Base-by-base conservation (phyloP, 2,797 vertebrate genomes). In the Gouania willdenowi region DNA sequence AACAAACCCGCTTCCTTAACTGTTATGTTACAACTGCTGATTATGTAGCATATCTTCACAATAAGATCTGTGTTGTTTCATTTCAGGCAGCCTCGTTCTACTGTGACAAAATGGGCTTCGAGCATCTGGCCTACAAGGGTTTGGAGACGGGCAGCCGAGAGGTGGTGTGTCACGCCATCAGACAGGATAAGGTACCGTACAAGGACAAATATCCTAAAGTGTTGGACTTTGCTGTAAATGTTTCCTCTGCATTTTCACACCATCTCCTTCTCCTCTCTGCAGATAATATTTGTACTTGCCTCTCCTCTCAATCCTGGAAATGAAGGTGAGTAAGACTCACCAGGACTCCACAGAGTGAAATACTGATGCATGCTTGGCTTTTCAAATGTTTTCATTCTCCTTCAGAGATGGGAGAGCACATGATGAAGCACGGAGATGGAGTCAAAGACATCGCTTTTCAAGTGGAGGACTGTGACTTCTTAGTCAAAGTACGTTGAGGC, bases 401-500 rank as follows among this genome's bases (percentile, higher is more conserved):
- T 43, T 32, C 57, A 92, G 90, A 81, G 44, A 87, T 92, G 53
- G 88, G 88, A 3, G 41, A 77, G 4, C 84, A 91, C 63, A 19
- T 89, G 48, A 71, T 85, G 0, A 91, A 90, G 35, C 91, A 91
- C 3, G 91, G 91, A 16, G 91, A 92, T 6, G 83, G 74, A 13
- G 90, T 85, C 30, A 92, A 89, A 71, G 91, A 92, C 57, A 50
- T 92, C 0, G 81, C 89, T 5, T 92, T 92, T 66, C 87, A 89
- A 41, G 90, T 92, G 53, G 89, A 92, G 71, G 87, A 92, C 75
- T 89, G 87, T 64, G 88, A 90, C 35, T 89, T 80, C 66, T 52
- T 92, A 66, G 41, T 91, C 41, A 82, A 91, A 89, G 91, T 91
- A 83, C 61, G n/a, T n/a, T n/a, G n/a, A n/a, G n/a, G n/a, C n/a